Conservation (phyloP, 2,888 invertebrate species). For the Lymantria dispar region DNA sequence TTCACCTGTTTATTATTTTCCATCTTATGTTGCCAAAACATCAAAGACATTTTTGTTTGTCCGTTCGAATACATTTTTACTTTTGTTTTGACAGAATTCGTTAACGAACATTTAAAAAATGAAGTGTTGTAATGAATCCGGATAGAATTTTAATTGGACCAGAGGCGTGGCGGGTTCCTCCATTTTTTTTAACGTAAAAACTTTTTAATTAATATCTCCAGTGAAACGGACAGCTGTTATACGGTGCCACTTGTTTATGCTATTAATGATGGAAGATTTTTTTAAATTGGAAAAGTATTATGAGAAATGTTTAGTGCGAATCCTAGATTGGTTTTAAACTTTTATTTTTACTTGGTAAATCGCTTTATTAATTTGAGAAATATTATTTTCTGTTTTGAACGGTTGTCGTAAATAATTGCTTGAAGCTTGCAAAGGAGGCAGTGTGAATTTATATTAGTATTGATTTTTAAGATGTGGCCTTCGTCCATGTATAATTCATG, state of each 20-base stretch:
- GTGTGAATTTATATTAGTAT: too few relatives aligned
- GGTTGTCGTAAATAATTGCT: too few relatives aligned
- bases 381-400: too few relatives aligned
- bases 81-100: constrained; percentile 39
- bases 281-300: constrained; percentile 29
- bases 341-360: constrained; percentile 2
- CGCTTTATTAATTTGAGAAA: background rate
- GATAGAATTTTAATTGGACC: constrained; percentile 74
- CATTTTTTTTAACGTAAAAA: constrained; percentile 56
- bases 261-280: constrained; percentile 51
- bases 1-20: constrained; percentile 1
- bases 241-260: constrained; percentile 49
- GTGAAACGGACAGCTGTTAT: constrained; percentile 54
- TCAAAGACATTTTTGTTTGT: constrained; percentile 23
- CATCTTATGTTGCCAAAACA: constrained; percentile 2
- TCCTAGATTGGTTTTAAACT: constrained; percentile 6
- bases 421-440: too few relatives aligned
- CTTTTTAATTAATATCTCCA: constrained; percentile 74
- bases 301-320: constrained; percentile 1
- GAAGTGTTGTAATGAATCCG: constrained; percentile 65
- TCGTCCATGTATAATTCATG: too few relatives aligned
- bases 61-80: constrained; percentile 16
- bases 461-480: too few relatives aligned
- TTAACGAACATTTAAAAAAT: constrained; percentile 64
- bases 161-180: constrained; percentile 39